These are phyloP conservation scores for Macaria liturata DNA, from an alignment of 2,888 invertebrate genomes.

Conservation along the genomic window DNA sequence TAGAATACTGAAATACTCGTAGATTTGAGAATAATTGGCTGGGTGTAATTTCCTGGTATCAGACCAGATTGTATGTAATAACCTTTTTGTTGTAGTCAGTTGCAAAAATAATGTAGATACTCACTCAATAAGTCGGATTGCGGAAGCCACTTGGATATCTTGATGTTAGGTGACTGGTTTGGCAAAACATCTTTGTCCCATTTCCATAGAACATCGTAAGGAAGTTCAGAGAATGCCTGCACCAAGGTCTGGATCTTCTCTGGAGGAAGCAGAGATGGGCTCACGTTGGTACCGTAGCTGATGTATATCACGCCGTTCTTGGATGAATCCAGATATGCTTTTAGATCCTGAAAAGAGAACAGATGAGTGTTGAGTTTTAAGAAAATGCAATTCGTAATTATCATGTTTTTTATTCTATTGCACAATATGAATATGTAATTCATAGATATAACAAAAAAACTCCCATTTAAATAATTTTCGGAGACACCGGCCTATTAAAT, in stretches of 20 bases:
- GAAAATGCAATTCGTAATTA: no score
- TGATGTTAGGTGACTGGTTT: conserved; percentile 50
- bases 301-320: conserved; percentile 25
- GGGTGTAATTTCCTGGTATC: no score
- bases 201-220: conserved; percentile 60
- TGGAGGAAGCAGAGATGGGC: conserved; percentile 32
- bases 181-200: conserved; percentile 49
- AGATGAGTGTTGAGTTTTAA: no score
- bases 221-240: conserved; percentile 46
- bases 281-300: conserved; percentile 32
- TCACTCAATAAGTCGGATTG: conserved; percentile 58
- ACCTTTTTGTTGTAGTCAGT: no score
- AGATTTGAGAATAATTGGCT: no score
- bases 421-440: no score
- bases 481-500: conserved; percentile 43
- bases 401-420: no score
- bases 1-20: no score
- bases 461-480: conserved; percentile 43
- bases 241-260: conserved; percentile 36
- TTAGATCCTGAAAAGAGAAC: conserved; percentile 38
- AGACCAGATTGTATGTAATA: no score
- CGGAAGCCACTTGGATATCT: conserved; percentile 55
- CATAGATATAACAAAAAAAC: no score
- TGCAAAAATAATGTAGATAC: conserved; percentile 12
- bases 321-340: conserved; percentile 32